Evolutionary conservation across 2,888 invertebrate genomes (phyloP), one percentile per base, ranked within the genome.

Genomic region (Emmelina monodactyla): DNA sequence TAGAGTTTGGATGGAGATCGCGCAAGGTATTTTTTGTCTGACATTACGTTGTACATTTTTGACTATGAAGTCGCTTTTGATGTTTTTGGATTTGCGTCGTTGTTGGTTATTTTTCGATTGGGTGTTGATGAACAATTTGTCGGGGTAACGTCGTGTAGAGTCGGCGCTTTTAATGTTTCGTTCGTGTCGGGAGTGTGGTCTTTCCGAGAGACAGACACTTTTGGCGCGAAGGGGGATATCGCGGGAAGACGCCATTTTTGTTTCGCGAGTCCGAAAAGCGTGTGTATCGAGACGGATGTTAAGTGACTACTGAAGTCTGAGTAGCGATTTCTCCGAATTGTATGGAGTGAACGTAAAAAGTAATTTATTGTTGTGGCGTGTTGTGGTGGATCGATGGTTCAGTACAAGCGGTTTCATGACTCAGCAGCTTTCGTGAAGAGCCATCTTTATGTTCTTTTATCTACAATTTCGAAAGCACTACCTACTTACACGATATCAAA

Each of bases 361-460:
- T 73, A 68, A 72, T 68, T 70, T 68, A 75, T 73, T 57, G 68
- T 46, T 50, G 57, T 75, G 44, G 75, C 76, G 76, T 78, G 76
- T 57, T 52, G 57, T 40, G 47, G 43, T 44, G 61, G 63, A 76
- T 78, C 78, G 75, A 76, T 76, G 25, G 25, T 25, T 25, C 25
- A 9, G 25, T 10, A 11, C n/a, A 25, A 3, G 25, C 25, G 3
- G 25, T n/a, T 25, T 25, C 25, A 25, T 10, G 25, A 3, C 25
- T 19, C 19, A 9, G 19, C 19, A 9, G n/a, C n/a, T n/a, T n/a
- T n/a, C n/a, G n/a, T n/a, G n/a, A n/a, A n/a, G n/a, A n/a, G n/a
- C n/a, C n/a, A n/a, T n/a, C n/a, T n/a, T n/a, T n/a, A n/a, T n/a
- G n/a, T n/a, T n/a, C n/a, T n/a, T n/a, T n/a, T n/a, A n/a, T n/a